These are phyloP conservation scores for Ernsta delagoae DNA, from an alignment of 2,888 invertebrate species.

Conservation along the genomic window DNA sequence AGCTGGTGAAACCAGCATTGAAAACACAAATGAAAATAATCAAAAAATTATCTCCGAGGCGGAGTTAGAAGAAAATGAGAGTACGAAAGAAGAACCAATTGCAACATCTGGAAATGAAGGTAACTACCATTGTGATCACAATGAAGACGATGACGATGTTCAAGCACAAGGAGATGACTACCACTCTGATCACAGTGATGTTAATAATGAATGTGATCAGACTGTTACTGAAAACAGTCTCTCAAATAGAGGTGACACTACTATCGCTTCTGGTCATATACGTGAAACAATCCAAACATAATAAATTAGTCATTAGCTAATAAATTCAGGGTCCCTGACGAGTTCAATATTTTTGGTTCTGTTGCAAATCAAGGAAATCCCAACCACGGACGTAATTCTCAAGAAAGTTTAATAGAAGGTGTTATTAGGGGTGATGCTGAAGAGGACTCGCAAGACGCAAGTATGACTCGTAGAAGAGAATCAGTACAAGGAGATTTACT, in stretches of 20 bases:
- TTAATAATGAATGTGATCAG: conserved; percentile 67
- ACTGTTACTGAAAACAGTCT: conserved; percentile 68
- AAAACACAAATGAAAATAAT: conserved; percentile 23
- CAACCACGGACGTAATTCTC: conserved; percentile 73
- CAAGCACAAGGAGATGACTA: conserved; percentile 74
- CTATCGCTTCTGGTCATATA: conserved; percentile 76
- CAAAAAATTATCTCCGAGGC: conserved; percentile 6
- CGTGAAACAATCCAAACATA: conserved; percentile 74
- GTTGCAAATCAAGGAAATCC: conserved; percentile 83
- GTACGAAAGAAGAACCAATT: conserved; percentile 19
- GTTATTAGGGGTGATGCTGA: conserved; percentile 77
- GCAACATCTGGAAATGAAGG: conserved; percentile 60
- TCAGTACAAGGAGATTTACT: conserved; percentile 70
- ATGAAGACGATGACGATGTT: conserved; percentile 84
- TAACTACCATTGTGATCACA: conserved; percentile 69
- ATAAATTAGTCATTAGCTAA: conserved; percentile 53
- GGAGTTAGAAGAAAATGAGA: neutral
- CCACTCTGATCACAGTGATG: conserved; percentile 72
- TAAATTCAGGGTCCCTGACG: conserved; percentile 77
- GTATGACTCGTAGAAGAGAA: conserved; percentile 69
- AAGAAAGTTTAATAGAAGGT: conserved; percentile 80
- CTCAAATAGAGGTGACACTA: conserved; percentile 67
- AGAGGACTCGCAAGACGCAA: conserved; percentile 79
- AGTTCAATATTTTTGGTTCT: conserved; percentile 82
- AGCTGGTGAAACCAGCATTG: conserved; percentile 29